Conservation (phyloP, 1,140 invertebrate genomes). For the Acromyrmex heyeri region DNA sequence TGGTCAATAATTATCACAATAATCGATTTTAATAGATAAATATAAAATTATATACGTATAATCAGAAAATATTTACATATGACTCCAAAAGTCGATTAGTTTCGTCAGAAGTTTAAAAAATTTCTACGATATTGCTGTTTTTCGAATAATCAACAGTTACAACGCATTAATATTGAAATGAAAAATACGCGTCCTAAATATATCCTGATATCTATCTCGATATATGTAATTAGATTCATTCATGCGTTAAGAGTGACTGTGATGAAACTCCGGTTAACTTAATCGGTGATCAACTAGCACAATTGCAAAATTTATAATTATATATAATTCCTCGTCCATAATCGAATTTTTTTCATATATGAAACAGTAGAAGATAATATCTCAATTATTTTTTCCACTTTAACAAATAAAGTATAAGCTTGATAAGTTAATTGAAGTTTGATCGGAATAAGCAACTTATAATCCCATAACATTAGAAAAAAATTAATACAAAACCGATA, state of each 20-base stretch:
- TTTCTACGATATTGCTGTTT: neutral
- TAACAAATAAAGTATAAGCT: neutral
- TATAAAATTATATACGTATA: no score
- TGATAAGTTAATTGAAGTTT: neutral
- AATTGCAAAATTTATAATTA: neutral
- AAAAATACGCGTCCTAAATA: neutral
- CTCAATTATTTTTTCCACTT: neutral
- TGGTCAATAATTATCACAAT: no score
- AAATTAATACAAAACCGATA: neutral
- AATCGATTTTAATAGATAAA: no score
- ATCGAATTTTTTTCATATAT: neutral
- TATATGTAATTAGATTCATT: neutral
- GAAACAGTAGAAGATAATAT: neutral
- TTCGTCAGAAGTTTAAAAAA: no score
- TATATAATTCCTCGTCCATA: neutral
- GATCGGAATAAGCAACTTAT: neutral
- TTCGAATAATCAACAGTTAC: neutral
- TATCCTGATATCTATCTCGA: neutral
- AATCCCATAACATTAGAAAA: neutral
- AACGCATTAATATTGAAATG: neutral
- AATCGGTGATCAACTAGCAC: neutral
- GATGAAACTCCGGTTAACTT: neutral
- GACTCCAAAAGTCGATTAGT: no score
- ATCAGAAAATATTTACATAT: no score
- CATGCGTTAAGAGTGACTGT: neutral